Evolutionary conservation across 2,888 invertebrate species (phyloP).

Genomic region (Pachymerium ferrugineum): DNA sequence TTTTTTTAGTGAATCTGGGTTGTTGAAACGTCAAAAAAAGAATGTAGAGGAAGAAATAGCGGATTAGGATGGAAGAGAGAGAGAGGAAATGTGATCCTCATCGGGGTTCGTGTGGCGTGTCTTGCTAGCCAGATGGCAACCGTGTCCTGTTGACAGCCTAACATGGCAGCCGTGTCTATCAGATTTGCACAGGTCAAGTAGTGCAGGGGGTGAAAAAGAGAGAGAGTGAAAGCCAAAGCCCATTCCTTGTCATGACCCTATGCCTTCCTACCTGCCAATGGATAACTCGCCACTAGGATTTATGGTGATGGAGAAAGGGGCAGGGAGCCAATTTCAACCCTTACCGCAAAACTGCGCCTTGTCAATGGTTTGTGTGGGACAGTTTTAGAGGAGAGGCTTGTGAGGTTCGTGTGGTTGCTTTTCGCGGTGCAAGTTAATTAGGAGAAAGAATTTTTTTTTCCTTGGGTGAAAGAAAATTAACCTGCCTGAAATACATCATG

Average conservation of each 20-base stretch:
- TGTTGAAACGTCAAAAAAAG: background rate
- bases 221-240: conserved; percentile 9
- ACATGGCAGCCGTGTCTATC: conserved; percentile 29
- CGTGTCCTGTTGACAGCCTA: conserved; percentile 25
- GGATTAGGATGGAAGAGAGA: background rate
- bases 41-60: background rate
- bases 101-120: background rate
- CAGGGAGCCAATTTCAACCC: background rate
- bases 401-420: background rate
- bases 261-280: conserved; percentile 17
- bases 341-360: conserved; percentile 6
- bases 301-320: background rate
- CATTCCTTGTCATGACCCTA: conserved; percentile 9
- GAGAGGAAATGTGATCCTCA: background rate
- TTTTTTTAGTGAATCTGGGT: too few species aligned
- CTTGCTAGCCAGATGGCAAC: conserved; percentile 12
- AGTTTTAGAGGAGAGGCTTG: background rate
- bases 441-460: too few species aligned
- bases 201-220: conserved; percentile 2
- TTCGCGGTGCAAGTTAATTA: too few species aligned
- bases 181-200: conserved; percentile 31
- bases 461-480: too few species aligned
- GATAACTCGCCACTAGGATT: background rate
- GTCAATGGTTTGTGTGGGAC: background rate
- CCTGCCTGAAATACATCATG: too few species aligned